Percentiles rank a stretch among this genome's conserved stretches.
Conservation (phyloP, 2,113 vertebrate genomes). For the Elephas maximus region DNA sequence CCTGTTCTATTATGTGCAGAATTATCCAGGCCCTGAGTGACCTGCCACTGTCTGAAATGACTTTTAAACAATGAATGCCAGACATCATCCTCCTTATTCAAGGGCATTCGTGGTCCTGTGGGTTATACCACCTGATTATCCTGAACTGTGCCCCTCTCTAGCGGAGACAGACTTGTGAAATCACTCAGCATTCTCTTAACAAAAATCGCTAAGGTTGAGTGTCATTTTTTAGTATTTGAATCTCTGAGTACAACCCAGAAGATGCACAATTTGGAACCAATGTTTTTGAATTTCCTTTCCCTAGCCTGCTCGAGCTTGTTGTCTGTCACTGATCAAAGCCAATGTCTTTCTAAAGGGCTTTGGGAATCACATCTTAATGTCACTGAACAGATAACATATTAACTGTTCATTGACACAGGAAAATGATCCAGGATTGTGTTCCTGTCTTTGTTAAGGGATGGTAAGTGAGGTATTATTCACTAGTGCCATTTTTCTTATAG, state of each 20-base stretch:
- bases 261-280: conserved; percentile 58
- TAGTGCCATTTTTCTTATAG: neutral
- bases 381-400: conserved; percentile 79
- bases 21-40: accelerated
- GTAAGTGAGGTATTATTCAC: neutral
- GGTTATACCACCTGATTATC: neutral
- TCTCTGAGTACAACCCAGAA: conserved; percentile 54
- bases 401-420: conserved; percentile 82
- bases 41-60: neutral
- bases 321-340: conserved; percentile 81
- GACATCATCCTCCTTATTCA: accelerated
- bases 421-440: conserved; percentile 75
- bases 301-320: conserved; percentile 16
- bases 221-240: conserved; percentile 57
- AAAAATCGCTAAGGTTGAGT: neutral
- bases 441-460: conserved; percentile 69
- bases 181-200: neutral
- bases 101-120: accelerated
- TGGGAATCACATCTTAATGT: conserved; percentile 79
- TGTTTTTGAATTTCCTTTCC: conserved; percentile 53
- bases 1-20: accelerated
- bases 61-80: neutral
- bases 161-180: conserved; percentile 31
- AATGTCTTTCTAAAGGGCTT: conserved; percentile 49
- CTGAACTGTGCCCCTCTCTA: neutral